phyloP scores from a whole-genome alignment of 1,140 invertebrate species.

The Cheumatopsyche charites region DNA sequence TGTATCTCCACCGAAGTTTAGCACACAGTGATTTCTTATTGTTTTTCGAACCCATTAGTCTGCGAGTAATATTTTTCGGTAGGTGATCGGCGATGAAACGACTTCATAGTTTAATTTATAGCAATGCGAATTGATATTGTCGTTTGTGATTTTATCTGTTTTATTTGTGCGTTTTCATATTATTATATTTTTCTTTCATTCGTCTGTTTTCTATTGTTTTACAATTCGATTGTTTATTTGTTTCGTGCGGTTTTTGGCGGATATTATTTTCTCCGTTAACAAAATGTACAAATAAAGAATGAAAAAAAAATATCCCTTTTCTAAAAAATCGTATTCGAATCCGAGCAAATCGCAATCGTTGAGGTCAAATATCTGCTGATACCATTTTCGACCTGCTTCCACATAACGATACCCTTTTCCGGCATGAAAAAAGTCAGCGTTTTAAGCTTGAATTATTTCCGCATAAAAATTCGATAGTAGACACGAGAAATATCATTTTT shows the following conservation, averaged over 20 bases:
- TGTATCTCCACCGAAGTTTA: background rate
- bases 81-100: no score
- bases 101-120: no score
- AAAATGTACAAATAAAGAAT: background rate
- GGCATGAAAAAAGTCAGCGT: background rate
- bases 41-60: no score
- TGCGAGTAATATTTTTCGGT: no score
- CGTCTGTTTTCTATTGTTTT: no score
- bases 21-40: no score
- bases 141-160: no score
- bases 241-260: background rate
- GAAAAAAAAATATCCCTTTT: background rate
- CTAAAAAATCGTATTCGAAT: background rate
- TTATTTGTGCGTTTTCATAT: no score
- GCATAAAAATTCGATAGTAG: background rate
- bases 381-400: slow-evolving; percentile 5
- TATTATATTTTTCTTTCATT: no score
- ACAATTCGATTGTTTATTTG: no score
- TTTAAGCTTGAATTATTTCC: slow-evolving; percentile 8
- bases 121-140: no score
- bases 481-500: no score
- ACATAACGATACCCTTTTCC: background rate
- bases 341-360: background rate
- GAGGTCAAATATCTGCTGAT: slow-evolving; percentile 17
- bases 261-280: background rate